Evolutionary conservation across 2,113 vertebrate genomes (phyloP).

Genomic region (zebrafish (Danio rerio)): DNA sequence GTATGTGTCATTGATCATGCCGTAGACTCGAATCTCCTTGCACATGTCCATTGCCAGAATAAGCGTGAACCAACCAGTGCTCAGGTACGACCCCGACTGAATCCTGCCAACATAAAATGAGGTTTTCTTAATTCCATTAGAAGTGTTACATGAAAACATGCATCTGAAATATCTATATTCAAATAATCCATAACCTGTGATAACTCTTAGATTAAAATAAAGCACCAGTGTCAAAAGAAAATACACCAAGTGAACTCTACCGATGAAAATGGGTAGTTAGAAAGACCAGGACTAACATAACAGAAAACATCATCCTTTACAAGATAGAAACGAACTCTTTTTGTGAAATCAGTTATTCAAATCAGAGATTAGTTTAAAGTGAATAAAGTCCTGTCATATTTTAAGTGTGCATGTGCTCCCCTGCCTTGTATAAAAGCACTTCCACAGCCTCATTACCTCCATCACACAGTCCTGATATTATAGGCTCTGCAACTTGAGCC

Average conservation of each 20-base stretch:
- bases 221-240: neutral
- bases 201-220: neutral
- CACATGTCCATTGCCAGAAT: slow-evolving; percentile 99
- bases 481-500: slow-evolving; percentile 30
- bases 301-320: neutral
- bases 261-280: neutral
- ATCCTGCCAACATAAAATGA: slow-evolving; percentile 81
- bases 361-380: neutral
- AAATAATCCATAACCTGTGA: neutral
- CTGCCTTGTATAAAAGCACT: neutral
- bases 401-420: neutral
- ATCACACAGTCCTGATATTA: slow-evolving; percentile 8
- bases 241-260: neutral
- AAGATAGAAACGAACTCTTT: neutral
- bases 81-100: slow-evolving; percentile 97
- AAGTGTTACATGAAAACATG: neutral
- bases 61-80: slow-evolving; percentile 98
- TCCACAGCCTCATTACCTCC: neutral
- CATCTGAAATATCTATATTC: neutral
- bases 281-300: neutral
- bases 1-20: slow-evolving; percentile 99
- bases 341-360: neutral
- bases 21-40: slow-evolving; percentile 94
- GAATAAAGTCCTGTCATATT: neutral
- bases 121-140: neutral